Conservation (phyloP, 2,797 vertebrate genomes). For the Malacoctenus gilli region DNA sequence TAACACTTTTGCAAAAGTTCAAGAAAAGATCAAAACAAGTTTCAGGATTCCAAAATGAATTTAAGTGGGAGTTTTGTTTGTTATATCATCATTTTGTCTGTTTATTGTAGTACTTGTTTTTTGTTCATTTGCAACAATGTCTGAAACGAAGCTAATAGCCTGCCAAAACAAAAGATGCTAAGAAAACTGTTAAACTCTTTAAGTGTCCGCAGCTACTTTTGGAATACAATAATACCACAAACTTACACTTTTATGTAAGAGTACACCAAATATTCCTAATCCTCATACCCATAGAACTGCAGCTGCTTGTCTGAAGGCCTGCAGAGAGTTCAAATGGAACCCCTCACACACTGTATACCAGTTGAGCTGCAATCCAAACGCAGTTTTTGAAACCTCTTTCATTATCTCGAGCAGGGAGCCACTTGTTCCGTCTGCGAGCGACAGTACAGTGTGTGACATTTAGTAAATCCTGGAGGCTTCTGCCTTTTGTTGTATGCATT, state of each 20-base stretch:
- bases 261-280: conserved; percentile 5
- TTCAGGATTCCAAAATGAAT: too few species aligned
- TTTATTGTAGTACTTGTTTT: too few species aligned
- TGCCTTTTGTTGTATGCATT: conserved; percentile 66
- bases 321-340: conserved; percentile 39
- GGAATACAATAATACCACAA: conserved; percentile 5
- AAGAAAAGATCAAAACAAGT: too few species aligned
- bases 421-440: conserved; percentile 47
- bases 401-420: conserved; percentile 57
- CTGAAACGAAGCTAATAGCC: too few species aligned
- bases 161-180: too few species aligned
- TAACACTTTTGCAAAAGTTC: too few species aligned
- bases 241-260: conserved; percentile 9
- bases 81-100: too few species aligned
- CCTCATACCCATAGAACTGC: conserved; percentile 4
- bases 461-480: conserved; percentile 59
- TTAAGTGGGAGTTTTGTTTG: too few species aligned
- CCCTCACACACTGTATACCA: conserved; percentile 9
- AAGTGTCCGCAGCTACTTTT: neutral
- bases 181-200: too few species aligned
- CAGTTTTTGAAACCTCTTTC: conserved; percentile 55
- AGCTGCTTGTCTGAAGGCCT: conserved; percentile 36
- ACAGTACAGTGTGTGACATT: conserved; percentile 60
- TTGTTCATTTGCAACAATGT: too few species aligned
- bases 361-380: conserved; percentile 26